Base-by-base conservation (phyloP, 1,140 invertebrate species). In the Protaetia brevitarsis region DNA sequence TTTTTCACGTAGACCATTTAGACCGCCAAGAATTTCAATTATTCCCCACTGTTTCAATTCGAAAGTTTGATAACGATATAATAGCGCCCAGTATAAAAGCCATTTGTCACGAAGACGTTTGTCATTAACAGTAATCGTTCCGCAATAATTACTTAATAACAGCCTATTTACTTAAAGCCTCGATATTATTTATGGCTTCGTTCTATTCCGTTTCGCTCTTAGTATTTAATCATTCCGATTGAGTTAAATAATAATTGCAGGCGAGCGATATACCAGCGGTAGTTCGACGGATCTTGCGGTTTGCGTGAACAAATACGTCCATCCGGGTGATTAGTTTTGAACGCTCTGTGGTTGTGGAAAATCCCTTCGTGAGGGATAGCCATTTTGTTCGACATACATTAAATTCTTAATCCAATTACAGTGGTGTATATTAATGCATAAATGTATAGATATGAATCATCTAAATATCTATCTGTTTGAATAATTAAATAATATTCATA, bases 111-210 rank as follows among this genome's bases (percentile, higher is more conserved):
- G n/a, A 59, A 59, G 57, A 59, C 57, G 27, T 28, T 59, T 59
- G 57, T 59, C 57, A 59, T 59, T 59, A 59, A n/a, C 57, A 59
- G 57, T 28, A 59, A 59, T 59, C 57, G 29, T 59, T 29, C 57
- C 57, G 29, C 57, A 59, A 29, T 59, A 59, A 59, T 59, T 59
- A 59, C 57, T 29, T 59, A 59, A 59, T 59, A 59, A 59, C 57
- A n/a, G 57, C 13, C 23, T 51, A 59, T 59, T 59, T 59, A 59
- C 57, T 59, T 59, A 59, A 59, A 31, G 27, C 26, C 7, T 59
- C 29, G 57, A 59, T 59, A 59, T 59, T 59, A 59, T 59, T 59
- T 59, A 59, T 59, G 57, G 29, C 11, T 59, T 59, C 16, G 30
- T 59, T 59, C 29, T 4, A 29, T 5, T n/a, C 26, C 7, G 30